These are phyloP conservation scores for Blastobasis adustella DNA, from an alignment of 2,888 invertebrate genomes.

Conservation along the genomic window DNA sequence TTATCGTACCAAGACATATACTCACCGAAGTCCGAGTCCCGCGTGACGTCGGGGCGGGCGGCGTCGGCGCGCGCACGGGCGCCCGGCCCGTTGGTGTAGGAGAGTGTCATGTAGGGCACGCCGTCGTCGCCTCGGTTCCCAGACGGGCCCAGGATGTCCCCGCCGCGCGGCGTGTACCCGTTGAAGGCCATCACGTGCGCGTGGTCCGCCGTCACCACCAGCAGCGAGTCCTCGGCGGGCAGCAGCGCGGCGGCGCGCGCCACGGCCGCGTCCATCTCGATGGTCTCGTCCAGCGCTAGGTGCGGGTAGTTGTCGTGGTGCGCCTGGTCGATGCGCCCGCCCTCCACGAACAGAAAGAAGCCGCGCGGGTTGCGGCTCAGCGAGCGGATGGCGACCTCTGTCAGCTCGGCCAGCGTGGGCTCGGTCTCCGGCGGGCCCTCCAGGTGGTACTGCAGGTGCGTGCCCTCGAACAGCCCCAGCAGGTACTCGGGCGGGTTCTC, in stretches of 20 bases:
- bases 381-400: slow-evolving; percentile 78
- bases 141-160: slow-evolving; percentile 75
- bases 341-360: slow-evolving; percentile 84
- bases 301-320: slow-evolving; percentile 75
- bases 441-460: slow-evolving; percentile 65
- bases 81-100: slow-evolving; percentile 77
- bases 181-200: slow-evolving; percentile 78
- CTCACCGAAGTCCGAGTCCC: not conserved
- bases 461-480: slow-evolving; percentile 58
- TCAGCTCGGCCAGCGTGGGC: slow-evolving; percentile 74
- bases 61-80: slow-evolving; percentile 39
- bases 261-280: slow-evolving; percentile 77
- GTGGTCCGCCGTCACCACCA: slow-evolving; percentile 83
- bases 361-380: slow-evolving; percentile 78
- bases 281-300: slow-evolving; percentile 79
- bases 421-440: slow-evolving; percentile 37
- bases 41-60: slow-evolving; percentile 14
- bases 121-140: slow-evolving; percentile 45
- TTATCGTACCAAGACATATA: not conserved
- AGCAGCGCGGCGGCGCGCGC: slow-evolving; percentile 7
- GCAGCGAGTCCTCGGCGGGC: slow-evolving; percentile 33
- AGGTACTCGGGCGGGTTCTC: slow-evolving; percentile 53
- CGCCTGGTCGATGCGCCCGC: slow-evolving; percentile 77
- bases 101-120: slow-evolving; percentile 71
- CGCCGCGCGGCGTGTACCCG: slow-evolving; percentile 75